Evolutionary conservation across 2,888 invertebrate genomes (phyloP).

Genomic region (Pammene fasciana): DNA sequence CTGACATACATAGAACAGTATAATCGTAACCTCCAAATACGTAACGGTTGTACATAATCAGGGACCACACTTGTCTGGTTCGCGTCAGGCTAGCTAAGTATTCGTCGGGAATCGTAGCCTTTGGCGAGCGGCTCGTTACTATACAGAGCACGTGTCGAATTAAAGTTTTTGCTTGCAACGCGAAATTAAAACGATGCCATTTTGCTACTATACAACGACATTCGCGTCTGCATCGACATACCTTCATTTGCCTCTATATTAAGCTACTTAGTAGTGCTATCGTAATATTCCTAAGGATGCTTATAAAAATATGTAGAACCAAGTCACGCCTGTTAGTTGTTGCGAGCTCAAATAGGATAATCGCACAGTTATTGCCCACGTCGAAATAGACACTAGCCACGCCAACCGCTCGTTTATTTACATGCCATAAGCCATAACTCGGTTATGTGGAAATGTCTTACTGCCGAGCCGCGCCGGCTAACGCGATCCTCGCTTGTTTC

Average conservation of each 20-base stretch:
- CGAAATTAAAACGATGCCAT: constrained; percentile 39
- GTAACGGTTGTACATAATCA: neutral
- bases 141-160: constrained; percentile 37
- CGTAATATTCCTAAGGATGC: constrained; percentile 35
- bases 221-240: constrained; percentile 24
- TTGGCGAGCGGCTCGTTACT: constrained; percentile 8
- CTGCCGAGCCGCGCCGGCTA: constrained; percentile 46
- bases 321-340: constrained; percentile 73
- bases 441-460: constrained; percentile 70
- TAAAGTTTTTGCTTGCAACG: constrained; percentile 37
- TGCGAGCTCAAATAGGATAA: constrained; percentile 75
- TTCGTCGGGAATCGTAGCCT: neutral
- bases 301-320: constrained; percentile 43
- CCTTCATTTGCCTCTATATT: constrained; percentile 36
- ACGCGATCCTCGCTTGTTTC: constrained; percentile 46
- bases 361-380: constrained; percentile 74
- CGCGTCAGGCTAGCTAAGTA: neutral
- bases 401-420: constrained; percentile 80
- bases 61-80: neutral
- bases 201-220: constrained; percentile 21
- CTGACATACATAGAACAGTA: neutral
- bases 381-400: constrained; percentile 78
- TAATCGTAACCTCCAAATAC: neutral
- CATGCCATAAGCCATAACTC: constrained; percentile 57
- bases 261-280: constrained; percentile 29